Conservation (phyloP, 2,888 invertebrate species). For the Dynastes hyllus region DNA sequence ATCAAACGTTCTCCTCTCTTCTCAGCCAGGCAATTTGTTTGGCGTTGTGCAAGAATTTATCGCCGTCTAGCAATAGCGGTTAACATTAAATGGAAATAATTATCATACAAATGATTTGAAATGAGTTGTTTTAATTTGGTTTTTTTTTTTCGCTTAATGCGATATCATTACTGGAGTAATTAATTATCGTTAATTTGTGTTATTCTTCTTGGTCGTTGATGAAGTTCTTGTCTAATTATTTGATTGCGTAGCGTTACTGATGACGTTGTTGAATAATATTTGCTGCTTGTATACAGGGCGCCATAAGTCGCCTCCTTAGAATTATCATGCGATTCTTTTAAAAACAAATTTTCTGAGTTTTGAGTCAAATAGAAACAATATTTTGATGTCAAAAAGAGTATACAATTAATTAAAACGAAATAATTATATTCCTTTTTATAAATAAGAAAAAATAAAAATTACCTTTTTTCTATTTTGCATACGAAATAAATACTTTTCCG, state of each 20-base stretch:
- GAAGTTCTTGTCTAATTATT: conserved; percentile 26
- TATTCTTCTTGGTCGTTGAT: conserved; percentile 17
- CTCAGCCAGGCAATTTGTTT: conserved; percentile 38
- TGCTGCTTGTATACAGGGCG: not conserved
- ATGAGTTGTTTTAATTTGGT: conserved; percentile 33
- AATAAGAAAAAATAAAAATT: too few relatives aligned
- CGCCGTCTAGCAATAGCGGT: conserved; percentile 27
- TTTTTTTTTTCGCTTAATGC: conserved; percentile 2
- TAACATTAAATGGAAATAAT: conserved; percentile 36
- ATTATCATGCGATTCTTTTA: too few relatives aligned
- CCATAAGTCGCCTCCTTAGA: too few relatives aligned
- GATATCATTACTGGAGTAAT: conserved; percentile 34
- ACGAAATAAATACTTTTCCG: too few relatives aligned
- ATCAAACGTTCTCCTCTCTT: not conserved
- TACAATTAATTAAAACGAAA: too few relatives aligned
- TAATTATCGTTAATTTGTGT: conserved; percentile 46
- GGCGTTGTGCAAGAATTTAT: conserved; percentile 42
- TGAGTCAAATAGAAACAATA: too few relatives aligned
- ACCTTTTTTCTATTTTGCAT: too few relatives aligned
- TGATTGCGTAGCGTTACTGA: conserved; percentile 11
- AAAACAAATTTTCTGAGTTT: too few relatives aligned
- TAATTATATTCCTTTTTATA: too few relatives aligned
- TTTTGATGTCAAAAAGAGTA: too few relatives aligned
- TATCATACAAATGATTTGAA: conserved; percentile 41
- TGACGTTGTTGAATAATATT: conserved; percentile 6